Base-by-base conservation (phyloP, 2,113 vertebrate species). In the Himantopus leucocephalus region DNA sequence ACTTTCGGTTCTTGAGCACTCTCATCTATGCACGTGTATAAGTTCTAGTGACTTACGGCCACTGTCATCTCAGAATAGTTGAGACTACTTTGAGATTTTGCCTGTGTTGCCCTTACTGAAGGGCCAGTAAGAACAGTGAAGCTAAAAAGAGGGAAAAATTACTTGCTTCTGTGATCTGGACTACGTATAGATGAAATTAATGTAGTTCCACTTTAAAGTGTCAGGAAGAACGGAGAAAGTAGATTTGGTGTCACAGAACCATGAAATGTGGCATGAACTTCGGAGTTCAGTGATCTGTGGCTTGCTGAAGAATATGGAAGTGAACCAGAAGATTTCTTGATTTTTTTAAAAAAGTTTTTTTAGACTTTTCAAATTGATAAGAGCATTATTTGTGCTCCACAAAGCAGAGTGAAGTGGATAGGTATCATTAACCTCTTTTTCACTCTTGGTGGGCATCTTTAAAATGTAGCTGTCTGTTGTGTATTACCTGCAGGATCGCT, bases 321-420 rank as follows among this genome's bases (percentile, higher is more conserved):
- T 19, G 26, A 92, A 9, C 17, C 8, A 63, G 27, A 80, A 70
- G 14, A 41, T 81, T 53, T 62, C 6, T 53, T 47, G 34, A 10
- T 32, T 37, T 45, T 27, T 59, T 37, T 9, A 4, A 12, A 1
- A 4, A 12, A 1, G 0, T 8, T 43, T 67, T 77, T 66, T 66
- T 30, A 34, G 30, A 30, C 32, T 78, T 88, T 35, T 26, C 20
- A 34, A 45, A 3, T 71, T 59, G 9, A 1, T 47, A 30, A 48
- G 35, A 71, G 10, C 12, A 7, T 67, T 87, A 24, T n/a, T 77
- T 55, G 20, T 88, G 30, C 50, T 88, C 8, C 32, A 56, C 8
- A 68, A 10, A 64, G 34, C 22, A 50, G 24, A 58, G 15, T 8
- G 1, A 67, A 55, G 15, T 72, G 13, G 5, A 14, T 88, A 74